phyloP scores from a whole-genome alignment of 1,140 invertebrate genomes.

The Diuraphis noxia region DNA sequence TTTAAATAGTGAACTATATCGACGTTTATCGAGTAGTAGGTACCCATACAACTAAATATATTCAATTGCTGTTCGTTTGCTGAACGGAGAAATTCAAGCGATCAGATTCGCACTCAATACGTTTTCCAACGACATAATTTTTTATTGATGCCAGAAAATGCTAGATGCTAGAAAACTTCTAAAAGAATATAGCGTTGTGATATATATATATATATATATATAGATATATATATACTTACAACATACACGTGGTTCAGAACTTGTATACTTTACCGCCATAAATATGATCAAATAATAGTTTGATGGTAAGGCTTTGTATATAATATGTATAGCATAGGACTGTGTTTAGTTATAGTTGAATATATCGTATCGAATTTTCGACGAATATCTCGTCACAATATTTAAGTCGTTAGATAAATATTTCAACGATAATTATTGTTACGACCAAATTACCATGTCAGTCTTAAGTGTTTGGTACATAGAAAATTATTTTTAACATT shows the following conservation, averaged over 20 bases:
- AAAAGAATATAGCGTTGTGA: not conserved
- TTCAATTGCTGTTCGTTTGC: not conserved
- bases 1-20: not conserved
- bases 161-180: not conserved
- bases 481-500: conserved; percentile 32
- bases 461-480: conserved; percentile 12
- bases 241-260: not conserved
- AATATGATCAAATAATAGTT: not conserved
- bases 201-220: too few species aligned
- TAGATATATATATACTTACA: not conserved
- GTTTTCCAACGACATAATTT: not conserved
- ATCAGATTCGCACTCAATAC: not conserved
- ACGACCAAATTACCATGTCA: conserved; percentile 18
- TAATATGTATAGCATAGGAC: not conserved
- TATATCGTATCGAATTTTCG: not conserved
- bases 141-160: not conserved
- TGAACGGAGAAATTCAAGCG: not conserved
- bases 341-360: not conserved
- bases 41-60: not conserved
- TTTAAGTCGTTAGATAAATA: not conserved
- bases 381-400: not conserved
- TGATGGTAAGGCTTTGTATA: not conserved
- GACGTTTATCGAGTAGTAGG: not conserved
- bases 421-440: conserved; percentile 9
- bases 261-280: not conserved